phyloP scores from a whole-genome alignment of 2,888 invertebrate species.

The Drosophila tanythrix region DNA sequence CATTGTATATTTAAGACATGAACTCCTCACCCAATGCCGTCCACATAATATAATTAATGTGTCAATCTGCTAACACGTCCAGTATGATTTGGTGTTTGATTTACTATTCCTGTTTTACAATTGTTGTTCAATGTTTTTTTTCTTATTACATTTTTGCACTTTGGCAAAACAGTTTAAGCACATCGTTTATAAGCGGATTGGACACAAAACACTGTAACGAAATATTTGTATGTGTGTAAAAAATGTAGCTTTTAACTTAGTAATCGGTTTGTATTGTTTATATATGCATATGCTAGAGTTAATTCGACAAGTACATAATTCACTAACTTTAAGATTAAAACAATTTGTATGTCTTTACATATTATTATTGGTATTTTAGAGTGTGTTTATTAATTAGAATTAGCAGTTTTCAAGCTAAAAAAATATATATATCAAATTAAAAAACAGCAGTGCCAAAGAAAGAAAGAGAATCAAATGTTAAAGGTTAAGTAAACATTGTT shows the following conservation, averaged over 20 bases:
- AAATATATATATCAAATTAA: conserved; percentile 35
- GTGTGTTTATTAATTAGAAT: conserved; percentile 32
- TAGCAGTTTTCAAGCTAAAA: conserved; percentile 53
- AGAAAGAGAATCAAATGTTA: conserved; percentile 5
- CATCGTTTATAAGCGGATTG: conserved; percentile 20
- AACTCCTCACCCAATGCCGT: conserved; percentile 4
- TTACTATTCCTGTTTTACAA: conserved; percentile 2
- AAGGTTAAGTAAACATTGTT: conserved; percentile 1
- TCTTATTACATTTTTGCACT: conserved; percentile 48
- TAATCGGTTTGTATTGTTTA: conserved; percentile 37
- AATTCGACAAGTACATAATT: conserved; percentile 54
- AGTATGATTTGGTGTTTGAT: conserved; percentile 34
- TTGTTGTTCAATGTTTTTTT: conserved; percentile 10
- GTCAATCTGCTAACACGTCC: conserved; percentile 32
- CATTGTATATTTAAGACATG: conserved; percentile 20
- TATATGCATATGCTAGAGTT: conserved; percentile 34
- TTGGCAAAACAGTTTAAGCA: conserved; percentile 28
- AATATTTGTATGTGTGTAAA: conserved; percentile 32
- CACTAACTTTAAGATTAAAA: conserved; percentile 58
- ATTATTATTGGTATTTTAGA: conserved; percentile 11
- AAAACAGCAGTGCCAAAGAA: conserved; percentile 24
- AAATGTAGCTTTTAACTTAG: conserved; percentile 42
- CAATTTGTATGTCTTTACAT: conserved; percentile 47
- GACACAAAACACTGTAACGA: conserved; percentile 13
- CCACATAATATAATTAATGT: conserved; percentile 28